Evolutionary conservation across 1,140 invertebrate species (phyloP), one percentile per base, ranked within the genome.

Genomic region (Neoseiulus cucumeris): DNA sequence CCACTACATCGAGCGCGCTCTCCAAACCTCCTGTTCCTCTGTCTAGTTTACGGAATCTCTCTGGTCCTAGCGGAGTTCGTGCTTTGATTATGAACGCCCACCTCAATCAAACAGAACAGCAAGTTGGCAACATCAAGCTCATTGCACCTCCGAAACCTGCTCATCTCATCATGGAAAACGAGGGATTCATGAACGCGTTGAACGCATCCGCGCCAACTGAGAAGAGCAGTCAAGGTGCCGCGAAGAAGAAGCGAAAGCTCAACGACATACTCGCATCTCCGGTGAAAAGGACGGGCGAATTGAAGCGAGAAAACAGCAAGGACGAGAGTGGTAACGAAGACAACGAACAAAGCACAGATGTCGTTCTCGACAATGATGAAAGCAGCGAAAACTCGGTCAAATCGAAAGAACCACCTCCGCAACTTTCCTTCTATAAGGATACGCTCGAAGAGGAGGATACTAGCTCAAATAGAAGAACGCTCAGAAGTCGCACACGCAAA

Each of bases 361-460:
- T 14, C 4, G 51, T 29, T 20, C 22, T 17, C 22, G 22, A 25
- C 9, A 29, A 29, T 4, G 42, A 25, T 1, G 17, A 33, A 59
- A 33, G 51, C 14, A 59, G 14, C 22, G 4, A n/a, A 25, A 59
- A 20, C 51, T 25, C 33, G 9, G 33, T 39, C 33, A 39, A 39
- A 9, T 6, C 33, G 33, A 39, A 39, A 39, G 33, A 39, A 9
- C 45, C 28, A 30, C 29, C 47, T 42, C 44, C 64, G 9, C 25
- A 59, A 68, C 72, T 75, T 64, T 76, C 90, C 79, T 94, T 94
- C 76, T 94, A 94, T 77, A 86, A 91, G 79, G 89, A 94, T 69
- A 93, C 89, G 0, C 75, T 91, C 65, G 85, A 87, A 71, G 83
- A 82, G 41, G 67, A 70, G 22, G 70, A 72, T 64, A 70, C 55